Evolutionary conservation across 1,140 invertebrate species (phyloP).

Genomic region (Drosophila bocqueti): DNA sequence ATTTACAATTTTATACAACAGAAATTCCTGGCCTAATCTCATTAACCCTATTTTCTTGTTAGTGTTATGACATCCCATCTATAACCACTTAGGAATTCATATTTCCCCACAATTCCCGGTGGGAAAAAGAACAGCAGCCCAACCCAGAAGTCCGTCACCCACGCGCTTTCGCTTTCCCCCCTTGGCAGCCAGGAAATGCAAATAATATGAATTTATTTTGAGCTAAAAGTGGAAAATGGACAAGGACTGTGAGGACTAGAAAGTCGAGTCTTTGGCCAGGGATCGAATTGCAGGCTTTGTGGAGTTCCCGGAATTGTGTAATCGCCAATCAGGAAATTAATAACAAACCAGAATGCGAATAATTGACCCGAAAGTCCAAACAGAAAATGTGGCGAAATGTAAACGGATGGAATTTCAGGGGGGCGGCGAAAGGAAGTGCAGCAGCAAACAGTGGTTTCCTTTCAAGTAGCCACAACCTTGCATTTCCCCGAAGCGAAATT

Average conservation of each 20-base stretch:
- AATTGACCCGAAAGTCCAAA: slow-evolving; percentile 25
- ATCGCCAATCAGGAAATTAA: slow-evolving; percentile 46
- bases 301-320: slow-evolving; percentile 35
- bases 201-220: slow-evolving; percentile 61
- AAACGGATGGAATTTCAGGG: slow-evolving; percentile 28
- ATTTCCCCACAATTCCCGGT: not conserved
- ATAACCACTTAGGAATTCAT: not conserved
- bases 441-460: not conserved
- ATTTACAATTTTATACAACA: not conserved
- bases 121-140: slow-evolving; percentile 30
- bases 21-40: not conserved
- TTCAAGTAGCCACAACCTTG: not conserved
- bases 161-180: not conserved
- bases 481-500: not conserved
- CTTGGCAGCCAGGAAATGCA: slow-evolving; percentile 36
- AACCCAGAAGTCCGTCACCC: not conserved
- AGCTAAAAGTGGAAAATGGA: slow-evolving; percentile 18
- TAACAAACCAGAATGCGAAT: slow-evolving; percentile 20
- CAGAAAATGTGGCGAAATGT: not conserved
- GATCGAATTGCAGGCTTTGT: slow-evolving; percentile 22
- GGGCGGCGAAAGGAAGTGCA: not conserved
- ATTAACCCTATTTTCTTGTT: not conserved
- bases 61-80: not conserved
- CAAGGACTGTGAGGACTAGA: not conserved
- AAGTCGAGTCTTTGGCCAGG: slow-evolving; percentile 6